phyloP scores from a whole-genome alignment of 53 echinoderm and acorn worm genomes.

The Stichopus horrens region DNA sequence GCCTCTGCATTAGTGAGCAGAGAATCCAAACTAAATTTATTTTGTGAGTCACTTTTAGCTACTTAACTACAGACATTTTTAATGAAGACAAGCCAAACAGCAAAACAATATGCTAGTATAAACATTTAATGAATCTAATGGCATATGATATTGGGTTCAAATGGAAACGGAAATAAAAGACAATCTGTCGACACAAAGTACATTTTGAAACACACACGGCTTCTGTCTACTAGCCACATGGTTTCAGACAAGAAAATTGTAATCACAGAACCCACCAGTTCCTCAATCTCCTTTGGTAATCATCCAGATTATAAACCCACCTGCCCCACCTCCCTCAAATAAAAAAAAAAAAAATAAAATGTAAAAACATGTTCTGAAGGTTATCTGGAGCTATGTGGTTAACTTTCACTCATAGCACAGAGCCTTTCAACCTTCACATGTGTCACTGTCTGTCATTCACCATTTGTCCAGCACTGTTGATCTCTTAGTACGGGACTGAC shows the following conservation, averaged over 20 bases:
- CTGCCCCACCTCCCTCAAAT: background rate
- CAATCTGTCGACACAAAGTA: no score
- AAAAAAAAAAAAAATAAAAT: background rate
- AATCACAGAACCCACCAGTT: conserved; percentile 23
- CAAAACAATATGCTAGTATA: no score
- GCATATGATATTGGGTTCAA: no score
- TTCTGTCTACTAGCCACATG: background rate
- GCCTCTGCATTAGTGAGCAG: no score
- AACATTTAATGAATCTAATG: no score
- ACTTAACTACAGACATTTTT: no score
- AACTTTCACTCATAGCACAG: conserved; percentile 8
- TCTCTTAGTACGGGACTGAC: background rate
- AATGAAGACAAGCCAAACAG: no score
- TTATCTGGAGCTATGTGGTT: background rate
- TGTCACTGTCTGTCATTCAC: conserved; percentile 24
- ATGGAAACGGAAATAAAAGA: no score
- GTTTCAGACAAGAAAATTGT: conserved; percentile 27
- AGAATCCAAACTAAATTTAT: no score
- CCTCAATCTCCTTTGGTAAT: conserved; percentile 20
- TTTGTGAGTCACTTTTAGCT: no score
- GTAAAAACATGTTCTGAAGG: background rate
- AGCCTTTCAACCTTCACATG: background rate
- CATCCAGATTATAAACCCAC: background rate
- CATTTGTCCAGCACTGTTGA: background rate
- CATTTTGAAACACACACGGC: no score